Evolutionary conservation across 2,113 vertebrate genomes (phyloP), one percentile per base, ranked within the genome.

Genomic region (Symphodus melops): DNA sequence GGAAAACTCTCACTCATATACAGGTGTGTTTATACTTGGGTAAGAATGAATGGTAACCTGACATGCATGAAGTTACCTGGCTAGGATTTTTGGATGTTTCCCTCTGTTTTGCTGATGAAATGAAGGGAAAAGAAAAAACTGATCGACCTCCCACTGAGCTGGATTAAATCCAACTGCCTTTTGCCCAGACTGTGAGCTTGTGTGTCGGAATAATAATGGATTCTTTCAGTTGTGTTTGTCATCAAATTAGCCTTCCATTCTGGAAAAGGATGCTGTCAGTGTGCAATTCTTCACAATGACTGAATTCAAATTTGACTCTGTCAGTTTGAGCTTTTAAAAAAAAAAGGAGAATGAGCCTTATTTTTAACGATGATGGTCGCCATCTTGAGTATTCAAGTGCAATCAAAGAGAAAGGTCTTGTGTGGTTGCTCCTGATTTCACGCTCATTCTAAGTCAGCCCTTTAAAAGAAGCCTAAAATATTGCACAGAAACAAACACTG

Each of bases 181-280:
- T 23, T 56, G 78, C 82, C 75, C 77, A 79, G 76, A 85, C 82
- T 68, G 82, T 52, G 9, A 70, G 82, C 77, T 79, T 73, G 68
- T 71, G 75, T 82, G 39, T 75, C 61, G 58, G 82, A 87, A 87
- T 86, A 86, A 84, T 86, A 90, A 90, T 87, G 79, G 77, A 21
- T 68, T 81, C 82, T 89, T 87, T 89, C 81, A 87, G 80, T 77
- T 77, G 68, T 84, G 88, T 89, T 91, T 89, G 84, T 86, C 87
- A 82, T 89, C 87, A 92, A 87, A 90, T 90, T 90, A 89, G 82
- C 78, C 78, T 68, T 81, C 48, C 52, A 77, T 84, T 85, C 89
- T 65, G 85, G 82, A 82, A 55, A 54, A 68, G 5, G 69, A 81
- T 52, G 44, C 85, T 82, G 83, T 78, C 80, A 17, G 39, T 87